phyloP scores from a whole-genome alignment of 2,888 invertebrate species.

The Drosophila acutilabella region DNA sequence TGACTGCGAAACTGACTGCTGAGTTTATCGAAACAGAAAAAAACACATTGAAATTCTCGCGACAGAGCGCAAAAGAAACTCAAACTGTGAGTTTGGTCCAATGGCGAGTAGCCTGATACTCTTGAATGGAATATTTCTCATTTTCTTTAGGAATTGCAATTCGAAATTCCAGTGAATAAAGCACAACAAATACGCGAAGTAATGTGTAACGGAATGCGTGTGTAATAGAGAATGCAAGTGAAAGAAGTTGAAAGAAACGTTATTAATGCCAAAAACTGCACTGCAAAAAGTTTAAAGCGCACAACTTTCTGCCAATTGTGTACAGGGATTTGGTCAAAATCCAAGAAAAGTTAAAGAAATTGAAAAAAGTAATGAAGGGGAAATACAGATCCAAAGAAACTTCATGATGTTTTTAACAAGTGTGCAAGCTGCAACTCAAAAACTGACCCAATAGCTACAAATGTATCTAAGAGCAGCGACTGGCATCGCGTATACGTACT shows the following conservation, averaged over 20 bases:
- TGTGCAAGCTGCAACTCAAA: slow-evolving; percentile 29
- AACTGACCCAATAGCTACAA: slow-evolving; percentile 60
- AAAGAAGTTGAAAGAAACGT: slow-evolving; percentile 38
- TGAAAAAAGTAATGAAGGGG: neutral
- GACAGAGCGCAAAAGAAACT: slow-evolving; percentile 13
- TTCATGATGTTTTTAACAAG: slow-evolving; percentile 6
- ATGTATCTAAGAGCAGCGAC: slow-evolving; percentile 26
- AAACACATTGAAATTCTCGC: slow-evolving; percentile 6
- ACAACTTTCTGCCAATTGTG: slow-evolving; percentile 52
- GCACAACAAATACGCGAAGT: slow-evolving; percentile 33
- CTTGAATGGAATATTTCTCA: slow-evolving; percentile 53
- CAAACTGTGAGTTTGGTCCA: slow-evolving; percentile 12
- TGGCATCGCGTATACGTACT: slow-evolving; percentile 44
- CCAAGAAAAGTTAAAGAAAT: neutral
- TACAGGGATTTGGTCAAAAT: slow-evolving; percentile 23
- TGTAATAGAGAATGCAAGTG: slow-evolving; percentile 42
- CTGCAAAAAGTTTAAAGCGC: slow-evolving; percentile 48
- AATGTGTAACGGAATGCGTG: slow-evolving; percentile 43
- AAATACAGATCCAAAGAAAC: slow-evolving; percentile 12
- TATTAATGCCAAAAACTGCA: slow-evolving; percentile 61
- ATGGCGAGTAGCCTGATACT: slow-evolving; percentile 56
- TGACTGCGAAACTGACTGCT: slow-evolving; percentile 15
- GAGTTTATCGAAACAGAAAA: slow-evolving; percentile 27
- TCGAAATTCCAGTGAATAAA: slow-evolving; percentile 31
- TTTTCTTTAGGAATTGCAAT: slow-evolving; percentile 58